Conservation (phyloP, 2,113 vertebrate species). For the Malurus cyaneus region DNA sequence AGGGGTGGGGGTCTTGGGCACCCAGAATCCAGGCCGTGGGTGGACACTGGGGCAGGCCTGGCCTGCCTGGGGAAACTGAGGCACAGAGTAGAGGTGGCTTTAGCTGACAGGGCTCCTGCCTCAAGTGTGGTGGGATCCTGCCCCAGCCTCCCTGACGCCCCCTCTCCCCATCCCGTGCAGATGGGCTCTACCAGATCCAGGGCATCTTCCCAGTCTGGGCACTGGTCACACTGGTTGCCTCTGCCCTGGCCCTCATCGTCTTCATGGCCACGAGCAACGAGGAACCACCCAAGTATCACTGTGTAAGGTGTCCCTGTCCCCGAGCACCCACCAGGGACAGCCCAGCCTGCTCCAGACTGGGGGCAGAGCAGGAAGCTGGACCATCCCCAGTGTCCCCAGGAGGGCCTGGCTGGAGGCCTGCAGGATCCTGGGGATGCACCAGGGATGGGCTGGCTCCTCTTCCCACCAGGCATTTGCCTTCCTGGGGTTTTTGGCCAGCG, state of each 20-base stretch:
- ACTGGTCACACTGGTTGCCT: constrained; percentile 75
- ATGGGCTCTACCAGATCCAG: constrained; percentile 83
- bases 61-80: neutral
- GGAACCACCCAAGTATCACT: constrained; percentile 82
- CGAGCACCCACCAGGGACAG: rapidly evolving
- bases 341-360: neutral
- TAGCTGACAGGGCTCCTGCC: neutral
- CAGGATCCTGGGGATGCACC: neutral
- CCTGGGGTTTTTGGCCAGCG: constrained; percentile 91
- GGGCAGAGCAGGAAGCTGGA: neutral
- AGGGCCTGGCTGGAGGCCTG: neutral
- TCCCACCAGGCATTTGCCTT: constrained; percentile 84
- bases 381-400: neutral
- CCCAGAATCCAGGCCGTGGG: neutral
- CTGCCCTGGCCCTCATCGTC: constrained; percentile 75
- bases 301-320: constrained; percentile 77
- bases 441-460: neutral
- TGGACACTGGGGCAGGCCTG: neutral
- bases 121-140: neutral
- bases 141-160: neutral
- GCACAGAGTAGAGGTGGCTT: neutral
- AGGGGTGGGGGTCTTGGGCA: neutral
- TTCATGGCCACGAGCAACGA: constrained; percentile 87
- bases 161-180: constrained; percentile 49
- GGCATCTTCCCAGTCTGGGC: constrained; percentile 87